Conservation (phyloP, 2,888 invertebrate species). For the Caenorhabditis uteleia region DNA sequence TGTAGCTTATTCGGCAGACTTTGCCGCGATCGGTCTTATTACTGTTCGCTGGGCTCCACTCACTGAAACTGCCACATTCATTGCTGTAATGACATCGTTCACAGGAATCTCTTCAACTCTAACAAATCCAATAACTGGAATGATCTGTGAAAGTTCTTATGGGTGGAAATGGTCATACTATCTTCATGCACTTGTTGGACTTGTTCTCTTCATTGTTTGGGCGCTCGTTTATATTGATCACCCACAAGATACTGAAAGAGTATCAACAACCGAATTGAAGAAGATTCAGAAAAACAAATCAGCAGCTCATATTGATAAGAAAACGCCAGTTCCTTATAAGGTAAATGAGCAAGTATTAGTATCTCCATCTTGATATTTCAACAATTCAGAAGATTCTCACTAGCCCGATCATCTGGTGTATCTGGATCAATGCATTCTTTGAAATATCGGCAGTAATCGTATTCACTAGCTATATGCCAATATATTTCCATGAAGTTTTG, state of each 20-base stretch:
- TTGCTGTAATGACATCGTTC: conserved; percentile 60
- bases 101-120: conserved; percentile 54
- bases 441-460: conserved; percentile 55
- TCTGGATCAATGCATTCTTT: conserved; percentile 59
- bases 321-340: conserved; percentile 46
- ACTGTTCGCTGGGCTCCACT: conserved; percentile 60
- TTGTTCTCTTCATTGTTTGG: conserved; percentile 48
- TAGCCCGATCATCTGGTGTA: conserved; percentile 41
- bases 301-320: conserved; percentile 46
- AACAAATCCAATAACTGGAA: conserved; percentile 55
- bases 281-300: conserved; percentile 52
- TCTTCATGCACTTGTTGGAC: conserved; percentile 35
- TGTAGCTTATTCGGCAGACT: conserved; percentile 49
- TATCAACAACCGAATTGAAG: conserved; percentile 43
- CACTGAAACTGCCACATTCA: conserved; percentile 57
- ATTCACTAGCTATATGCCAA: conserved; percentile 53
- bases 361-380: too few species aligned
- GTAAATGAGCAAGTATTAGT: conserved; percentile 11
- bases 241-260: conserved; percentile 37
- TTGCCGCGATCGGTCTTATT: conserved; percentile 47
- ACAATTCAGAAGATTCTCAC: conserved; percentile 45
- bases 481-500: conserved; percentile 52
- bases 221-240: conserved; percentile 49
- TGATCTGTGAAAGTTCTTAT: conserved; percentile 31
- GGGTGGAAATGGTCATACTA: conserved; percentile 46